Evolutionary conservation across 1,140 invertebrate species (phyloP).

Genomic region (Cepaea nemoralis): DNA sequence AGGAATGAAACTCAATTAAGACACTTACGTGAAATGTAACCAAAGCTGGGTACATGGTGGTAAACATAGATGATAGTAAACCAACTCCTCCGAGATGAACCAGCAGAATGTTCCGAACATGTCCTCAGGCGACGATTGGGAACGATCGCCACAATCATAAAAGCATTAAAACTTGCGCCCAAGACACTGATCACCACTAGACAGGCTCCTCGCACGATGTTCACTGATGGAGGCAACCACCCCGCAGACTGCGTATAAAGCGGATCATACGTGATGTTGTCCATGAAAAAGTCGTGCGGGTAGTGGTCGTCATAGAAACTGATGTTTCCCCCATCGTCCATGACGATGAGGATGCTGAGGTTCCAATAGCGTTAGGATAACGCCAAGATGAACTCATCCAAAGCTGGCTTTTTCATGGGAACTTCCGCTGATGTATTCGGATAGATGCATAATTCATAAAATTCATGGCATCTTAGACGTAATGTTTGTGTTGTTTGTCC

Average conservation of each 20-base stretch:
- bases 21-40: slow-evolving; percentile 50
- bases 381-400: too few species aligned
- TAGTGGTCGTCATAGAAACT: neutral
- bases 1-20: neutral
- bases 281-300: neutral
- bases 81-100: slow-evolving; percentile 62
- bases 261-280: too few species aligned
- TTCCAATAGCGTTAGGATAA: too few species aligned
- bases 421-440: too few species aligned
- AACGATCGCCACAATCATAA: slow-evolving; percentile 64
- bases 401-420: too few species aligned
- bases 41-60: slow-evolving; percentile 51
- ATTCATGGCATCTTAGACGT: too few species aligned
- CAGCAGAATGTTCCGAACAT: slow-evolving; percentile 63
- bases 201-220: slow-evolving; percentile 56
- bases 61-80: slow-evolving; percentile 52
- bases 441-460: too few species aligned
- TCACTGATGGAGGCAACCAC: slow-evolving; percentile 35
- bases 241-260: neutral
- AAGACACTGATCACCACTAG: slow-evolving; percentile 55
- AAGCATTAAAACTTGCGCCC: slow-evolving; percentile 58
- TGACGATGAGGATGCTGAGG: neutral
- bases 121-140: slow-evolving; percentile 62
- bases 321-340: neutral
- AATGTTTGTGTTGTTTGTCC: too few species aligned